A percentile compares a stretch with the other conserved stretches of the same genome.
These are phyloP conservation scores for Fregata magnificens DNA, from an alignment of 2,113 vertebrate genomes.

Conservation along the genomic window DNA sequence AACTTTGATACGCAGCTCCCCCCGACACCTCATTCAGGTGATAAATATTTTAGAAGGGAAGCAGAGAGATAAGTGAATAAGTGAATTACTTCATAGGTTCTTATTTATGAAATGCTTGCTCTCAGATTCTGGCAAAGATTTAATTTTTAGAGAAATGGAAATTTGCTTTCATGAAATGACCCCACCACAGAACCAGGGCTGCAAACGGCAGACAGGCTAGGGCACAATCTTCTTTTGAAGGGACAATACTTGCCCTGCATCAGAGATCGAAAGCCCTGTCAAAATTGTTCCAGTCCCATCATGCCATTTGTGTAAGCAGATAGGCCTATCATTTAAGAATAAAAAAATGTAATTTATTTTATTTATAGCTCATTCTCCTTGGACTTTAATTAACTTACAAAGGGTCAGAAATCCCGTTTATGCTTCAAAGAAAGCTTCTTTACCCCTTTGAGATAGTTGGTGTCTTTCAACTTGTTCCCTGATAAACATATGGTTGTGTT, in stretches of 20 bases:
- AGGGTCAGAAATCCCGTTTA: neutral
- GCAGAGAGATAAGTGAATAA: neutral
- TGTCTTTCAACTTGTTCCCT: neutral
- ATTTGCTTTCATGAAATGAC: neutral
- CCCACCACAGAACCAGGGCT: neutral
- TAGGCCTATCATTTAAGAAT: neutral
- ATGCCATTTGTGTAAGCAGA: neutral
- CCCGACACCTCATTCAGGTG: neutral
- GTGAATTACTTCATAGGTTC: neutral
- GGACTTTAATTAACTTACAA: neutral
- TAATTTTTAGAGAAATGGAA: neutral
- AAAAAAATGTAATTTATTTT: neutral
- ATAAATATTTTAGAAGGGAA: constrained; percentile 43
- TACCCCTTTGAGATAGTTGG: neutral
- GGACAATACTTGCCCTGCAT: neutral
- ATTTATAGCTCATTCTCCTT: neutral
- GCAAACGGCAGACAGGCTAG: fast-evolving
- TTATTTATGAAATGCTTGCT: neutral
- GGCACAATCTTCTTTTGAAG: neutral
- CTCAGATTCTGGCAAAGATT: neutral
- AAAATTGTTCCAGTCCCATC: neutral
- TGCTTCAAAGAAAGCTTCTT: neutral
- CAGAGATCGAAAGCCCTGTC: neutral
- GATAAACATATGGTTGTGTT: neutral
- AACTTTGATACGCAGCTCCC: constrained; percentile 3